These are phyloP conservation scores for Rana temporaria DNA, from an alignment of 2,113 vertebrate genomes.

Conservation along the genomic window DNA sequence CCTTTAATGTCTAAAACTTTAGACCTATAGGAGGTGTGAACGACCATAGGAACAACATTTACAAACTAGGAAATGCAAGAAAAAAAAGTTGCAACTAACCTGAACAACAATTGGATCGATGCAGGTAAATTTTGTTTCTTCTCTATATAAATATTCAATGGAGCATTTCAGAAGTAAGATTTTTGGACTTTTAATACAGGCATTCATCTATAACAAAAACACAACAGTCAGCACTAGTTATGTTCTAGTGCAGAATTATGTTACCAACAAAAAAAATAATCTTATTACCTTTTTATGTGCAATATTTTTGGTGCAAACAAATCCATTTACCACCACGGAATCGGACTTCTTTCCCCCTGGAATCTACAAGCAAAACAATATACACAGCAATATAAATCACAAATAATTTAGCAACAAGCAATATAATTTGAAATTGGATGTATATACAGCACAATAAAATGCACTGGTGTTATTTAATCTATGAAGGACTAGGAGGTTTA, in stretches of 20 bases:
- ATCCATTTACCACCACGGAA: conserved; percentile 92
- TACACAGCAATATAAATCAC: neutral
- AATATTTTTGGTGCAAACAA: conserved; percentile 96
- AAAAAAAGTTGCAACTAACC: too few species aligned
- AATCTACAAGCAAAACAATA: conserved; percentile 75
- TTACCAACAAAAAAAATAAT: too few species aligned
- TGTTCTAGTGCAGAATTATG: too few species aligned
- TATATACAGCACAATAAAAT: too few species aligned
- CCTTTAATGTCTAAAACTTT: too few species aligned
- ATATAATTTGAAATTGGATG: too few species aligned
- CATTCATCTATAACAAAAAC: conserved; percentile 85
- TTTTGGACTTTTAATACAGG: conserved; percentile 94
- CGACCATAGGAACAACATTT: too few species aligned
- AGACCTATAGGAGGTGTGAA: too few species aligned
- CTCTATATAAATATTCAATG: conserved; percentile 96
- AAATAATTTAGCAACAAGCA: neutral
- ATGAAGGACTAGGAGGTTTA: too few species aligned
- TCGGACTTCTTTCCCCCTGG: conserved; percentile 97
- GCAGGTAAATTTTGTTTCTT: conserved; percentile 97
- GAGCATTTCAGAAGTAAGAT: conserved; percentile 96
- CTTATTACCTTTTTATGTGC: conserved; percentile 94
- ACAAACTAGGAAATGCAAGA: too few species aligned
- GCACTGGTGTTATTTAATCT: too few species aligned
- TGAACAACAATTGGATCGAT: conserved; percentile 97
- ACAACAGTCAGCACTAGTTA: neutral